Evolutionary conservation across 2,888 invertebrate genomes (phyloP).

Genomic region (Morpho helenor): DNA sequence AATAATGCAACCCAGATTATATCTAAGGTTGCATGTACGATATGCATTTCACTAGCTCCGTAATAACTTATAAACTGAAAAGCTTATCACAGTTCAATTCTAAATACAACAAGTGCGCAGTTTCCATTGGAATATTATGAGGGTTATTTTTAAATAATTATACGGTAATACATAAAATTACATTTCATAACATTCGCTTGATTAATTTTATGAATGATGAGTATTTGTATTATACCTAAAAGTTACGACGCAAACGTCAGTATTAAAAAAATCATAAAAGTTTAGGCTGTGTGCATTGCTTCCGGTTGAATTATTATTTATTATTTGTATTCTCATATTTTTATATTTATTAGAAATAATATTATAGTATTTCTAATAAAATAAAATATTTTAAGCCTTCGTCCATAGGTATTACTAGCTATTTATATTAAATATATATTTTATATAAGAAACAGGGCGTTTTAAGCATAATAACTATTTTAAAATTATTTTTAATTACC

Average conservation of each 20-base stretch:
- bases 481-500: constrained; percentile 37
- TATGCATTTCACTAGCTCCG: background rate
- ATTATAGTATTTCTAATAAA: background rate
- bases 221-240: too few species aligned
- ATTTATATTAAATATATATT: constrained; percentile 5
- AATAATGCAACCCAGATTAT: constrained; percentile 1
- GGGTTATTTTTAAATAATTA: too few species aligned
- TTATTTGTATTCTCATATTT: too few species aligned
- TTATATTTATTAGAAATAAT: too few species aligned
- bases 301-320: too few species aligned
- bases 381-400: constrained; percentile 26
- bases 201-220: too few species aligned
- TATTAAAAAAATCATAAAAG: too few species aligned
- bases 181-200: too few species aligned
- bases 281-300: too few species aligned
- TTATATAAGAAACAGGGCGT: constrained; percentile 34
- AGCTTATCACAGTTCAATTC: constrained; percentile 31
- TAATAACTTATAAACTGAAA: constrained; percentile 18
- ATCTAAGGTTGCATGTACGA: background rate
- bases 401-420: constrained; percentile 30
- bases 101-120: constrained; percentile 15
- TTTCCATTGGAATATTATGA: too few species aligned
- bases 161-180: too few species aligned
- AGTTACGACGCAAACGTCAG: too few species aligned
- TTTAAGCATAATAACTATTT: constrained; percentile 39